A percentile compares a stretch with the other conserved stretches of the same genome.
phyloP scores from a whole-genome alignment of 2,113 vertebrate species.

The Dicaeum eximium region DNA sequence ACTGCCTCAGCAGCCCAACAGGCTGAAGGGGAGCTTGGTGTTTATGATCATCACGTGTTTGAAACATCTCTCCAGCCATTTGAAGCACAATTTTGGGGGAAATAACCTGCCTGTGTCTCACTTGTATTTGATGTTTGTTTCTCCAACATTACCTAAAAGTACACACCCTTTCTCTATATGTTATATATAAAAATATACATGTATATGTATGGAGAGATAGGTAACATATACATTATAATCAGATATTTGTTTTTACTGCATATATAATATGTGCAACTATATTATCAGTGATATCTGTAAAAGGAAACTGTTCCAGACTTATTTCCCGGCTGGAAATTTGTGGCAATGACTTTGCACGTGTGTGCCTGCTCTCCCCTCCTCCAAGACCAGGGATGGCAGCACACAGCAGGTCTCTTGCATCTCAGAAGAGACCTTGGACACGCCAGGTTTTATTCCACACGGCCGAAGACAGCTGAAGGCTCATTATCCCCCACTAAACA shows the following conservation, averaged over 20 bases:
- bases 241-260: background rate
- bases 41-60: background rate
- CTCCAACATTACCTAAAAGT: background rate
- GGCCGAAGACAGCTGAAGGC: background rate
- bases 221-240: background rate
- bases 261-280: background rate
- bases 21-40: background rate
- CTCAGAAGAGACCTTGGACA: background rate
- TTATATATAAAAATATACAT: background rate
- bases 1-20: background rate
- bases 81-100: background rate
- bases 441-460: background rate
- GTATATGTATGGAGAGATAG: background rate
- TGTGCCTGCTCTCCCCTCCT: background rate
- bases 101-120: background rate
- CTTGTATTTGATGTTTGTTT: background rate
- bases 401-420: background rate
- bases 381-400: background rate
- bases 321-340: background rate
- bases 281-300: background rate
- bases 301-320: background rate
- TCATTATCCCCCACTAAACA: constrained; percentile 32
- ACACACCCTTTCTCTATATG: background rate
- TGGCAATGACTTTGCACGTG: background rate
- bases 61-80: background rate